phyloP scores from a whole-genome alignment of 2,888 invertebrate species.

The Diachrysia chrysitis region DNA sequence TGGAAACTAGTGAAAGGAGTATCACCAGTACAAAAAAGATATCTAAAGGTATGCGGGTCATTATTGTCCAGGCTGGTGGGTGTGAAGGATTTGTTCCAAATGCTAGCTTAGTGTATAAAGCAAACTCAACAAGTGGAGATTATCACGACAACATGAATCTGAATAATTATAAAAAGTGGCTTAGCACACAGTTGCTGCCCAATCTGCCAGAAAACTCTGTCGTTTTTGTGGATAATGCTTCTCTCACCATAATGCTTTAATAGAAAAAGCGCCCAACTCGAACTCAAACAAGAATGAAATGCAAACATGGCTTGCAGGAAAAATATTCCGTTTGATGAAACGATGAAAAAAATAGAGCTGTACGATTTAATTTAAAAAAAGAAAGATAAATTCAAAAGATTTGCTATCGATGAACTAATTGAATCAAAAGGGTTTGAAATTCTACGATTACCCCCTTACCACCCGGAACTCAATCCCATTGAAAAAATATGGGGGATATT shows the following conservation, averaged over 20 bases:
- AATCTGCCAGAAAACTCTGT: constrained; percentile 11
- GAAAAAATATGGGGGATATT: constrained; percentile 8
- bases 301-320: neutral
- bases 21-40: constrained; percentile 25
- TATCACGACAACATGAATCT: constrained; percentile 44
- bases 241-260: constrained; percentile 7
- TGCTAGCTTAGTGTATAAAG: constrained; percentile 50
- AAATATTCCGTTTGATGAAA: constrained; percentile 1
- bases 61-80: neutral
- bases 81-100: neutral
- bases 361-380: constrained; percentile 15
- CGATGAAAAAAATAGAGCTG: constrained; percentile 3
- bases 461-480: constrained; percentile 10
- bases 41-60: neutral
- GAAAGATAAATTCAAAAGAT: constrained; percentile 8
- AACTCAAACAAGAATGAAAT: constrained; percentile 10
- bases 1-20: constrained; percentile 18
- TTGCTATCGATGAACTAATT: no score
- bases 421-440: no score
- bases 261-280: constrained; percentile 3
- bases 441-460: constrained; percentile 11
- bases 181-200: constrained; percentile 2
- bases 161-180: constrained; percentile 6
- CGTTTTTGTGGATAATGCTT: neutral
- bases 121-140: constrained; percentile 32